These are phyloP conservation scores for Chloroclystis v-ata DNA, from an alignment of 2,888 invertebrate species.

Conservation along the genomic window DNA sequence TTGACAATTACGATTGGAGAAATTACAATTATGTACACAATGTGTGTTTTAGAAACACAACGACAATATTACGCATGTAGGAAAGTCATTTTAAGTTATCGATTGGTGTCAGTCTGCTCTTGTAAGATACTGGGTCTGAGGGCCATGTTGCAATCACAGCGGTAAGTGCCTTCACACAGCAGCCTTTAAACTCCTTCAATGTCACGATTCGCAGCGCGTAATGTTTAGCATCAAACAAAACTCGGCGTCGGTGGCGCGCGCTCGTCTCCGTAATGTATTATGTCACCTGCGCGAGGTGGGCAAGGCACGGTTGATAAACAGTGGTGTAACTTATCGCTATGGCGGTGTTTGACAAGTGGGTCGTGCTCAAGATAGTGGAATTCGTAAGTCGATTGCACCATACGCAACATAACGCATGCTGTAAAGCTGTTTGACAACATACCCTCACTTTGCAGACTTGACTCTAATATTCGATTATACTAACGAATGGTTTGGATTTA, in stretches of 20 bases:
- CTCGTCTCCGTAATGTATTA: conserved; percentile 47
- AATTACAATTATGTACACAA: conserved; percentile 4
- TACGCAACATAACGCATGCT: conserved; percentile 26
- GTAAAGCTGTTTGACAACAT: conserved; percentile 35
- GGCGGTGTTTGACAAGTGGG: conserved; percentile 76
- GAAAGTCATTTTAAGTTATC: too few relatives aligned
- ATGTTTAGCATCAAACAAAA: conserved; percentile 55
- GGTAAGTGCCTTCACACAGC: conserved; percentile 24
- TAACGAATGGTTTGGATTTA: too few relatives aligned
- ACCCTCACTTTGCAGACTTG: conserved; percentile 9
- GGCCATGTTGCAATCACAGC: conserved; percentile 12
- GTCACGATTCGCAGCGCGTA: conserved; percentile 49
- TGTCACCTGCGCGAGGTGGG: conserved; percentile 36
- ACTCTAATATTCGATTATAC: not conserved
- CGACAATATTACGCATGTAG: too few relatives aligned
- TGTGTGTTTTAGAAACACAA: not conserved
- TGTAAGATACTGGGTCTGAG: conserved; percentile 1
- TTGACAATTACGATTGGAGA: not conserved
- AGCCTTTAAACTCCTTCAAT: conserved; percentile 50
- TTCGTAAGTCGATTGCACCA: conserved; percentile 60
- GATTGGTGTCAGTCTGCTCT: conserved; percentile 3
- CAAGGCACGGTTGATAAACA: conserved; percentile 35
- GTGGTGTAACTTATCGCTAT: conserved; percentile 44
- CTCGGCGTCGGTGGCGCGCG: conserved; percentile 52
- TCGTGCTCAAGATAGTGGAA: conserved; percentile 74